Conservation (phyloP, 2,888 invertebrate genomes). For the Ellobium chinense region DNA sequence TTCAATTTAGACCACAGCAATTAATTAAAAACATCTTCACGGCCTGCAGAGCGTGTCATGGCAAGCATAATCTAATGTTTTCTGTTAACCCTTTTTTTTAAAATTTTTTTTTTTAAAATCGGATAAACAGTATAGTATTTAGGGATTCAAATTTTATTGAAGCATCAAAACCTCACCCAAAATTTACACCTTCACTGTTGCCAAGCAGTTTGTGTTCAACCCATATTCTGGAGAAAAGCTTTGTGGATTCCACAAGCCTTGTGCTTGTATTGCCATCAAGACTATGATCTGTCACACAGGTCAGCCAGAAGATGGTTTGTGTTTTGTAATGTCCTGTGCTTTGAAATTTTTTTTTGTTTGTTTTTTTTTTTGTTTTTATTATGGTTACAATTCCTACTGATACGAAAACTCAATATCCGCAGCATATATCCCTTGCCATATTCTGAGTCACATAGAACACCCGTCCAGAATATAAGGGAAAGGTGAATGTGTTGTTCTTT, state of each 20-base stretch:
- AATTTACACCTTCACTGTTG: background rate
- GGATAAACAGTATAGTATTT: too few relatives aligned
- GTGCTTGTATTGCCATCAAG: background rate
- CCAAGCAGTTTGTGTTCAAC: background rate
- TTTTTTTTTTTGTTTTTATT: slow-evolving; percentile 9
- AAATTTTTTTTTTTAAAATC: too few relatives aligned
- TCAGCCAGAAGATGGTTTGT: background rate
- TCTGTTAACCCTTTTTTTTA: too few relatives aligned
- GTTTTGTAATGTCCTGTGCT: background rate
- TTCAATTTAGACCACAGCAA: background rate
- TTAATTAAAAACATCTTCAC: too few relatives aligned
- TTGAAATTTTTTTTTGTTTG: background rate
- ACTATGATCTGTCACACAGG: background rate
- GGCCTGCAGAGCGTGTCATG: background rate
- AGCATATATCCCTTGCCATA: slow-evolving; percentile 11
- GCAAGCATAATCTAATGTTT: too few relatives aligned
- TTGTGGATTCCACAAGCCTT: background rate
- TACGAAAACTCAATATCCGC: slow-evolving; percentile 12
- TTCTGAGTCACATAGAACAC: background rate
- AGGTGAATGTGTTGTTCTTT: slow-evolving; percentile 26
- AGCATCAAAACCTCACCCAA: too few relatives aligned
- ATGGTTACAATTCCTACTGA: background rate
- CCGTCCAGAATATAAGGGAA: background rate
- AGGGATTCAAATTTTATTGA: background rate
- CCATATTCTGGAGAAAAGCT: background rate